Evolutionary conservation across 2,113 vertebrate genomes (phyloP), one percentile per base, ranked within the genome.

Genomic region (Corvus cornix): DNA sequence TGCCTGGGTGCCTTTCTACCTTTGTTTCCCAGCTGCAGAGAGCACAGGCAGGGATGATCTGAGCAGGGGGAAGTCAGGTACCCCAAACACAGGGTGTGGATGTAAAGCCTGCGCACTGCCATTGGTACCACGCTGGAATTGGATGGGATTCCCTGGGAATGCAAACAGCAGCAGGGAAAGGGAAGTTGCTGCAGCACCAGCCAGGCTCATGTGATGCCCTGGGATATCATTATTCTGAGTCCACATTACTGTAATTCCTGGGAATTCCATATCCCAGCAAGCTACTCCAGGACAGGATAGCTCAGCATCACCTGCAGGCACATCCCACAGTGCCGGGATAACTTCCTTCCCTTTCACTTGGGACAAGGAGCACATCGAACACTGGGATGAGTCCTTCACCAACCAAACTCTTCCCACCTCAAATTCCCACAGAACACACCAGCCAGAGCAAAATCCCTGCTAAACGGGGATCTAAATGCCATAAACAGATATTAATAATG

Each of bases 371-470:
- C 43, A 23, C 18, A 18, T 35, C 44, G 26, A 49, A 18, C 22
- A 31, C 0, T 0, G 3, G 23, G 2, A 2, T 51, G 13, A 5
- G 11, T 39, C 43, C 7, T 62, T 68, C 52, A 22, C 46, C 60
- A 5, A 6, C 3, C 41, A 70, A 68, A 46, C 13, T 22, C 14
- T 24, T 20, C 8, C 9, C 18, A 37, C 13, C 28, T 39, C 41
- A n/a, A 24, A 91, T 17, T 44, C 88, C 92, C 68, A 66, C 68
- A 67, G 41, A n/a, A 37, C 23, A 63, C 19, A 6, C 7, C 4
- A n/a, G 9, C 30, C 69, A 37, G 82, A 75, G 30, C 20, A 58
- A 72, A 63, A 56, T 8, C 33, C 78, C 44, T 13, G 30, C 33
- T 62, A 70, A 93, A 67, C 10, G 24, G 9, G 30, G 30, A 10